Evolutionary conservation across 2,797 vertebrate species (phyloP), one percentile per base, ranked within the genome.

Genomic region (Sebastes itinus): DNA sequence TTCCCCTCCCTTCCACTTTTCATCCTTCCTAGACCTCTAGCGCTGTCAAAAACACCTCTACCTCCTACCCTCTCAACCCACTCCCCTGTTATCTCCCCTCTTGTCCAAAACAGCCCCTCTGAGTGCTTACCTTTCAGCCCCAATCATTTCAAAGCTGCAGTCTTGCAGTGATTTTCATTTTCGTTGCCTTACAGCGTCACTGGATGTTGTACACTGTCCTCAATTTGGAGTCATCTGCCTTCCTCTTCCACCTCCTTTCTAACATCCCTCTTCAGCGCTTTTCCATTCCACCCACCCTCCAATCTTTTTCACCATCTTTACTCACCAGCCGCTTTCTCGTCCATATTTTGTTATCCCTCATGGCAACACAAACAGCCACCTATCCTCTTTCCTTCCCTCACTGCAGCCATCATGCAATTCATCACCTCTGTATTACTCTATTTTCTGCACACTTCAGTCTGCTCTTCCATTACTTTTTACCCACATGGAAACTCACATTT

Each of bases 121-220:
- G 85, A 88, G 87, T 84, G 80, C 73, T 89, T 89, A 89, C 87
- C 89, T 88, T 90, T 93, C 89, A 91, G 85, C 62, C 82, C 81
- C 77, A 86, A 87, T 94, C 88, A 89, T 90, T 89, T 89, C 88
- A 90, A 72, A 89, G 69, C 28, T 60, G 65, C 75, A 46, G 73
- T 82, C 75, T 82, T 84, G 84, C 81, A 85, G 81, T 85, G 81
- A 87, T 91, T 92, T 89, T 87, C 77, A 86, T 90, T 87, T 89
- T 65, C 58, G 72, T 79, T 86, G 85, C 92, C 91, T 89, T 77
- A 75, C 68, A 88, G 85, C 84, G 38, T 55, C 68, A 68, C 73
- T 75, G 55, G 82, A 85, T 82, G 82, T 65, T 82, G 59, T 74
- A 72, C 75, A 62, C 75, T 88, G 75, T 79, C 82, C 86, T 89